Percentiles rank a stretch among this genome's conserved stretches.
phyloP scores from a whole-genome alignment of 1,140 invertebrate genomes.

The Drosophila micromelanica region DNA sequence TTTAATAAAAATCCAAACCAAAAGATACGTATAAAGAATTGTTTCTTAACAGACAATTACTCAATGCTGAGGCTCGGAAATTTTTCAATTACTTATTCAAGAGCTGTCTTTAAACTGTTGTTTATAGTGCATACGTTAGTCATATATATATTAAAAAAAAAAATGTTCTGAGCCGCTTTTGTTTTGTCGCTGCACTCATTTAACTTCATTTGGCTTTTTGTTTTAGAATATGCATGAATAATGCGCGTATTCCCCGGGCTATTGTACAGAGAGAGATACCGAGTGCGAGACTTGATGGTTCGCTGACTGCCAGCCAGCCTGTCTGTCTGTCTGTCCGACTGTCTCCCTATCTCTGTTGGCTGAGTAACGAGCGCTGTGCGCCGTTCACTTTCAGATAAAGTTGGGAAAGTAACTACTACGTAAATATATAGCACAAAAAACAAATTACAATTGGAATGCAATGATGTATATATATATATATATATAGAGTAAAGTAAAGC shows the following conservation, averaged over 20 bases:
- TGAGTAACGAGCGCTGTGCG: constrained; percentile 59
- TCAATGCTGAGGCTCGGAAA: no score
- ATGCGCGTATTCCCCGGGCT: constrained; percentile 49
- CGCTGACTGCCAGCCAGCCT: constrained; percentile 48
- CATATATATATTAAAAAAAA: constrained; percentile 3
- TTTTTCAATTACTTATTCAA: background rate
- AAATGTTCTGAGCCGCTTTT: constrained; percentile 20
- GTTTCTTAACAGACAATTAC: background rate
- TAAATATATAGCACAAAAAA: constrained; percentile 34
- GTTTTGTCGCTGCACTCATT: constrained; percentile 76
- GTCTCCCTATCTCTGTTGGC: constrained; percentile 29
- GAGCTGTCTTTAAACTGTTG: no score
- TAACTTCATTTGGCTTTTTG: constrained; percentile 76
- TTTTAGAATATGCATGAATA: constrained; percentile 65
- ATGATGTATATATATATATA: constrained; percentile 47
- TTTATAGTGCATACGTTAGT: constrained; percentile 53
- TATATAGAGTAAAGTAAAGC: constrained; percentile 38
- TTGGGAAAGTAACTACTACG: constrained; percentile 74
- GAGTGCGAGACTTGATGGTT: constrained; percentile 64
- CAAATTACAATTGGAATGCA: constrained; percentile 78
- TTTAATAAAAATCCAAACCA: no score
- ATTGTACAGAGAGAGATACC: constrained; percentile 51
- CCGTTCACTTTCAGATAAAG: constrained; percentile 79
- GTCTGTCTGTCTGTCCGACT: constrained; percentile 10
- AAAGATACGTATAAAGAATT: background rate